phyloP scores from a whole-genome alignment of 2,113 vertebrate species.

The Corythoichthys haematopterus region DNA sequence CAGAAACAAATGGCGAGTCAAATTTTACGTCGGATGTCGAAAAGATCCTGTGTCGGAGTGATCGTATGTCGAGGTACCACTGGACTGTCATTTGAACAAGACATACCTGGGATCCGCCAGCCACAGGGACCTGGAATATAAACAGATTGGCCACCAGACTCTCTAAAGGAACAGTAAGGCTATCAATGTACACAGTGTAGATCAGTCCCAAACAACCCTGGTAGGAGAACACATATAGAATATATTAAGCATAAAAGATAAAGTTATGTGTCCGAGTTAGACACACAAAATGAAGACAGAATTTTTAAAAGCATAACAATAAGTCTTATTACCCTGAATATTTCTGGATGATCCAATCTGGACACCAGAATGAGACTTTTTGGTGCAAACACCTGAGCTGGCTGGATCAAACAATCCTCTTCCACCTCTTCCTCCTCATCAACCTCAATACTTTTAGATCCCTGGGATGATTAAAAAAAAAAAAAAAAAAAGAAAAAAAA shows the following conservation, averaged over 20 bases:
- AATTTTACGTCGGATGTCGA: no score
- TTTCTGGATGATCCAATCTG: slow-evolving; percentile 93
- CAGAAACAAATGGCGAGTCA: no score
- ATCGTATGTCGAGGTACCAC: no score
- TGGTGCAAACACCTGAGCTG: slow-evolving; percentile 94
- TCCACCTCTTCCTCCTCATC: slow-evolving; percentile 86
- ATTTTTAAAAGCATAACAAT: slow-evolving; percentile 31
- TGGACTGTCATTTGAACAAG: slow-evolving; percentile 39
- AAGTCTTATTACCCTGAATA: slow-evolving; percentile 87
- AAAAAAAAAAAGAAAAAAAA: neutral
- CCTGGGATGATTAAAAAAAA: slow-evolving; percentile 72
- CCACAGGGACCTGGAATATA: slow-evolving; percentile 85
- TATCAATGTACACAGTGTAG: slow-evolving; percentile 93
- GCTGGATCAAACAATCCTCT: slow-evolving; percentile 88
- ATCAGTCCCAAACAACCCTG: slow-evolving; percentile 94
- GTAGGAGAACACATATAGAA: slow-evolving; percentile 23
- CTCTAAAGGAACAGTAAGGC: slow-evolving; percentile 85
- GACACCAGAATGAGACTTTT: slow-evolving; percentile 97
- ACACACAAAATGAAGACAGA: neutral
- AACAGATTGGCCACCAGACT: slow-evolving; percentile 88
- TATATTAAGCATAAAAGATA: neutral
- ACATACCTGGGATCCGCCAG: slow-evolving; percentile 92
- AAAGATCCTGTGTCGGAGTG: no score
- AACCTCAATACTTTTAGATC: slow-evolving; percentile 78
- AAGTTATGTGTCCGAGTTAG: neutral